These are phyloP conservation scores for Hemibagrus guttatus DNA, from an alignment of 2,797 vertebrate species.

Conservation along the genomic window DNA sequence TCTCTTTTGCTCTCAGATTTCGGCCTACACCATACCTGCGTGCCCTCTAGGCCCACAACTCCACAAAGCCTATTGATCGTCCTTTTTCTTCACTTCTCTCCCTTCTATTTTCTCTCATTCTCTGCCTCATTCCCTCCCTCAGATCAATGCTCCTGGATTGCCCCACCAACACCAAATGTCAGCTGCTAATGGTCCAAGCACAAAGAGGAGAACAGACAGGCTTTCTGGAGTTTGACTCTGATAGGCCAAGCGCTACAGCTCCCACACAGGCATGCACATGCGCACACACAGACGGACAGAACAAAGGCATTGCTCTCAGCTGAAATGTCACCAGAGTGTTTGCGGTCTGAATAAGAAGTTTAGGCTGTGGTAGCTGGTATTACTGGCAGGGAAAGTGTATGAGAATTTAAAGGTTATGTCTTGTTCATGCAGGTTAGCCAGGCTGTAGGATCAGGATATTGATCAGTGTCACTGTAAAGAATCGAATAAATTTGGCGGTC, in stretches of 20 bases:
- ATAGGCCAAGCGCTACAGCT: constrained; percentile 28
- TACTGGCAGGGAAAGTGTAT: constrained; percentile 42
- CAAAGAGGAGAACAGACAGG: constrained; percentile 48
- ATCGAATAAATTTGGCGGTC: constrained; percentile 47
- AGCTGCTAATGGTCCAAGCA: constrained; percentile 57
- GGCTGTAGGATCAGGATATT: constrained; percentile 51
- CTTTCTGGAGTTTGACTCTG: constrained; percentile 57
- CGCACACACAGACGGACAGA: constrained; percentile 28
- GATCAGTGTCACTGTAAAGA: constrained; percentile 52
- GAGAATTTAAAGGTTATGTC: constrained; percentile 57
- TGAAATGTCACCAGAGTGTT: constrained; percentile 55
- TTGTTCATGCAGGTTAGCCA: constrained; percentile 54
- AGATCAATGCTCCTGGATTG: constrained; percentile 57
- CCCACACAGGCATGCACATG: constrained; percentile 33
- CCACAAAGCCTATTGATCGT: constrained; percentile 49
- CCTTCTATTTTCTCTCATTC: constrained; percentile 23
- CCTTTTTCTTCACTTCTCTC: constrained; percentile 40
- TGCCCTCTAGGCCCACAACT: constrained; percentile 29
- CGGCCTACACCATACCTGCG: constrained; percentile 23
- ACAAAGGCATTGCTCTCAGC: constrained; percentile 55
- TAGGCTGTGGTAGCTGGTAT: constrained; percentile 16
- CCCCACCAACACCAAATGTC: constrained; percentile 59
- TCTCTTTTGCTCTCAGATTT: constrained; percentile 31
- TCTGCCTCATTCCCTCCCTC: constrained; percentile 37
- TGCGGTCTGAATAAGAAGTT: constrained; percentile 40